Percentiles rank a stretch among this genome's conserved stretches.
These are phyloP conservation scores for Monodelphis domestica DNA, from an alignment of 2,797 vertebrate genomes.

Conservation along the genomic window DNA sequence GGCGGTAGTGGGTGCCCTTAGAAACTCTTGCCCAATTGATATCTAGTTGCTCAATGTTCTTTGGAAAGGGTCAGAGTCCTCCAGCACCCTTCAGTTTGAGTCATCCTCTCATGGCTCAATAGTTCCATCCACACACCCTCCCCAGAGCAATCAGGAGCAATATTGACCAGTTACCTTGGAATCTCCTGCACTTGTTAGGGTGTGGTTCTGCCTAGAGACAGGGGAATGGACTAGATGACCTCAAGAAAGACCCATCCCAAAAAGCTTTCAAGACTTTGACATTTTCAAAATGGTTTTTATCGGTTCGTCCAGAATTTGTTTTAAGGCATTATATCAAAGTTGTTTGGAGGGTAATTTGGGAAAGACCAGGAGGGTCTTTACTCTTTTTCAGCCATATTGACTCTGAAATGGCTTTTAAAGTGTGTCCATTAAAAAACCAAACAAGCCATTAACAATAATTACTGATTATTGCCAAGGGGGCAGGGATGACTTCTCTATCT, in stretches of 20 bases:
- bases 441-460: neutral
- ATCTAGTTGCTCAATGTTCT: neutral
- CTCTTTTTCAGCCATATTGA: too few relatives aligned
- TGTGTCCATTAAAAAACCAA: neutral
- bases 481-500: neutral
- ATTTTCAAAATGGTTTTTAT: too few relatives aligned
- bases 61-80: constrained; percentile 14
- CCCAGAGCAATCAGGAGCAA: neutral
- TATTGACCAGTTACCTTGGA: neutral
- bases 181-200: neutral
- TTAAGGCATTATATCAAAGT: too few relatives aligned
- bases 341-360: too few relatives aligned
- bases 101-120: neutral
- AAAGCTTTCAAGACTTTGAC: neutral
- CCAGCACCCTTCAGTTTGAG: neutral
- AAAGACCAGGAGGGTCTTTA: too few relatives aligned
- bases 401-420: neutral
- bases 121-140: neutral
- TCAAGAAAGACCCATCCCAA: neutral
- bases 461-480: neutral
- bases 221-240: neutral
- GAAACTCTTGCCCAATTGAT: neutral
- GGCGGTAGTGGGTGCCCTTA: neutral
- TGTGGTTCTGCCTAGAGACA: neutral
- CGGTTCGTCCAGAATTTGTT: too few relatives aligned